A percentile compares a stretch with the other conserved stretches of the same genome.
These are phyloP conservation scores for Pachyramphus minor DNA, from an alignment of 2,113 vertebrate genomes.

Conservation along the genomic window DNA sequence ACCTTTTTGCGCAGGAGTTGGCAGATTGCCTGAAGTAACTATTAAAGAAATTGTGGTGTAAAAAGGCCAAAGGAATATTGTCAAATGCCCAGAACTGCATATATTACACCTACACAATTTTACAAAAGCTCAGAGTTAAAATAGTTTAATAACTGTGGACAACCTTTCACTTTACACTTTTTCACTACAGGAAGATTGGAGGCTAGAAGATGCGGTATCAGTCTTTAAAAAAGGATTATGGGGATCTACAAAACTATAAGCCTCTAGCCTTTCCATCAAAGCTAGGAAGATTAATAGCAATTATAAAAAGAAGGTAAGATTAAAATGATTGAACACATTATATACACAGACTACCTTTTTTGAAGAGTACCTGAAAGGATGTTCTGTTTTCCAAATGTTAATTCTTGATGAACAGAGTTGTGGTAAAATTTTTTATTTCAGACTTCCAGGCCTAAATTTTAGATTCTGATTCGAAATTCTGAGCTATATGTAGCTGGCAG, in stretches of 20 bases:
- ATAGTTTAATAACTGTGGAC: background rate
- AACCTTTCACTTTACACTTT: background rate
- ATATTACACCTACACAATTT: no score
- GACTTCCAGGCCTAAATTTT: background rate
- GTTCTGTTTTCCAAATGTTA: background rate
- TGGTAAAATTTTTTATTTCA: background rate
- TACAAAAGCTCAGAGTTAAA: background rate
- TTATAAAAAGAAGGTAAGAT: no score
- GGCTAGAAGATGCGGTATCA: background rate
- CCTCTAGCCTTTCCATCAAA: background rate
- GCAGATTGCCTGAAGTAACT: background rate
- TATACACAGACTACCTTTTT: background rate
- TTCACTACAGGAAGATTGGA: background rate
- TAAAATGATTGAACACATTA: no score
- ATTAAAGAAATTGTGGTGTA: background rate
- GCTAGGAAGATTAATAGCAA: no score
- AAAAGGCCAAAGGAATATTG: background rate
- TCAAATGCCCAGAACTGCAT: background rate
- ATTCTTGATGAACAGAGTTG: background rate
- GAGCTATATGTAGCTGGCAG: background rate
- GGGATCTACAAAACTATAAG: background rate
- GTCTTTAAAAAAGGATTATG: background rate
- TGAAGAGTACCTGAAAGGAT: background rate
- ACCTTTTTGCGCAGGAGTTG: background rate
- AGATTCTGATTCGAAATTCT: background rate